Percentiles rank a stretch among this genome's conserved stretches.
Conservation (phyloP, 2,113 vertebrate species). For the Grammomys dolichurus region DNA sequence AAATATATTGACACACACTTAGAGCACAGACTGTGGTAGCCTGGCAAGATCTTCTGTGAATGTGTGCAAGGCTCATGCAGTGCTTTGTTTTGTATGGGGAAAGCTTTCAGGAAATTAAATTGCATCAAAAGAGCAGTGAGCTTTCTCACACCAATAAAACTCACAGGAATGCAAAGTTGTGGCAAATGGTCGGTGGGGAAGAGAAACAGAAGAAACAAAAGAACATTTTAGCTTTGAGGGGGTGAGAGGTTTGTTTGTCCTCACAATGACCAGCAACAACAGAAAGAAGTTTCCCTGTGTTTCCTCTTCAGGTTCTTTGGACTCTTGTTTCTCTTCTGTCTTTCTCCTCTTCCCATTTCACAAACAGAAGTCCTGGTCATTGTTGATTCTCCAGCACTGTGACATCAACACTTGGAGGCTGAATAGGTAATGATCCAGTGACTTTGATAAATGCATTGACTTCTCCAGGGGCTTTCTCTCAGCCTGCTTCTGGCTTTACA, state of each 20-base stretch:
- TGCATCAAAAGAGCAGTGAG: conserved; percentile 35
- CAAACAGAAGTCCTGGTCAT: background rate
- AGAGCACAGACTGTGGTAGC: conserved; percentile 52
- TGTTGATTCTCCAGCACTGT: background rate
- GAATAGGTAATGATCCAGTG: conserved; percentile 12
- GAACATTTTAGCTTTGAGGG: background rate
- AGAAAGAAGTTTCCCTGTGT: background rate
- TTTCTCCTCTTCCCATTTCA: background rate
- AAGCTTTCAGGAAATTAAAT: conserved; percentile 69
- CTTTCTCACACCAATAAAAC: background rate
- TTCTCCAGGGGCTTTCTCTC: background rate
- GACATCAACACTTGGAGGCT: background rate
- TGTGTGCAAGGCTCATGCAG: conserved; percentile 5
- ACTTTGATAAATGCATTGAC: background rate
- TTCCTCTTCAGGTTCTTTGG: background rate
- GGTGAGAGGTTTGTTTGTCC: background rate
- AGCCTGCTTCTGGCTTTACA: background rate
- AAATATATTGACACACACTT: conserved; percentile 77
- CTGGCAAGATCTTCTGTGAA: conserved; percentile 59
- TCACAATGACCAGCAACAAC: background rate
- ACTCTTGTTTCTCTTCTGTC: background rate
- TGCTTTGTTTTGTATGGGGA: conserved; percentile 21
- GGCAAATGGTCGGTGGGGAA: conserved; percentile 11
- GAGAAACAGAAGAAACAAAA: conserved; percentile 50
- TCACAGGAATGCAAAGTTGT: conserved; percentile 2